Base-by-base conservation (phyloP, 2,797 vertebrate genomes). In the Aplochiton taeniatus region DNA sequence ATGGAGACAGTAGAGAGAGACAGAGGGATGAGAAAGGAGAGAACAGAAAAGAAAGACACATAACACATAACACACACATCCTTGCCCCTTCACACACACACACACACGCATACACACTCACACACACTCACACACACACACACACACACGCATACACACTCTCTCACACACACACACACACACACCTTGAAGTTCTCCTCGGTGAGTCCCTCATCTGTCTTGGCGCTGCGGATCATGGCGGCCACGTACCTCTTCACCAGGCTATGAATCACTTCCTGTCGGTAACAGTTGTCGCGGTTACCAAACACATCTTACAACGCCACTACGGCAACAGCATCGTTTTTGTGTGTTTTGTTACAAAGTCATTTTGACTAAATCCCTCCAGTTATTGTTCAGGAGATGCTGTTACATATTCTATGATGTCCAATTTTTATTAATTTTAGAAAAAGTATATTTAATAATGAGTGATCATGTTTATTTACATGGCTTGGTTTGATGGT, bases 121-220 rank as follows among this genome's bases (percentile, higher is more conserved):
- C 58, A 48, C 46, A 61, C 46, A 48, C 46, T 44, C 57, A 58
- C 57, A 46, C 57, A 51, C 49, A 11, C 0, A 52, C 78, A 8
- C 75, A 89, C 41, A 42, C 31, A 61, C 58, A 49, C 19, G 48
- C 46, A 44, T 44, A 61, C 58, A 57, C 55, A 57, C 55, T 42
- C 18, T 20, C 44, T 47, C 58, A 60, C 45, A 60, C 58, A 57
- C 58, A 61, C 58, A 61, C 59, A 62, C 16, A 52, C 41, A 52
- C 18, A 52, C n/a, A 46, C 96, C 96, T 98, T 98, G 63, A 98
- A 98, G 77, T 98, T 98, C 84, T 98, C 96, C 87, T 98, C 96
- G 0, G 96, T 97, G 79, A 98, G 90, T 0, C 96, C 95, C 77
- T 98, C 96, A 0, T 95, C 96, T 19, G 94, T 97, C 92, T 98